Percentiles rank a stretch among this genome's conserved stretches.
phyloP scores from a whole-genome alignment of 2,888 invertebrate species.

The Panorpa germanica region DNA sequence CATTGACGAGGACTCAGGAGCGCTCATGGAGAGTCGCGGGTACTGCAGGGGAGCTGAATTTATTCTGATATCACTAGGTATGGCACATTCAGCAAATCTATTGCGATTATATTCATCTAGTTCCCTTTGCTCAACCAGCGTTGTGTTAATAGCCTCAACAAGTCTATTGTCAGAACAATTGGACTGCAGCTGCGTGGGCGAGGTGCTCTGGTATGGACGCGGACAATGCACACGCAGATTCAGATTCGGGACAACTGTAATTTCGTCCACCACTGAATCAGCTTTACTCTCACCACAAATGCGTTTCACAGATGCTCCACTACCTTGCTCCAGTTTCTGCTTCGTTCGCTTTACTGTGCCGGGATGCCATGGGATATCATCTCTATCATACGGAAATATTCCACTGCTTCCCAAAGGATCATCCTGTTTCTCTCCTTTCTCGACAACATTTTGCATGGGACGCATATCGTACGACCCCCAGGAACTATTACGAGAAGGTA shows the following conservation, averaged over 20 bases:
- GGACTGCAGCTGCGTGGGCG: slow-evolving; percentile 6
- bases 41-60: slow-evolving; percentile 18
- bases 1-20: slow-evolving; percentile 37
- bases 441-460: slow-evolving; percentile 9
- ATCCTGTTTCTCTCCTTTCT: slow-evolving; percentile 3
- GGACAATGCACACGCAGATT: slow-evolving; percentile 11
- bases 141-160: no score
- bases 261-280: no score
- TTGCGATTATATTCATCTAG: no score
- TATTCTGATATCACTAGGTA: slow-evolving; percentile 25
- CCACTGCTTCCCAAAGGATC: slow-evolving; percentile 23
- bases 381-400: slow-evolving; percentile 34
- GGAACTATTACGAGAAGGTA: slow-evolving; percentile 48
- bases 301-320: slow-evolving; percentile 23
- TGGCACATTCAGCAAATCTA: no score
- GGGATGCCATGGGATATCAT: slow-evolving; percentile 43
- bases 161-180: slow-evolving; percentile 12
- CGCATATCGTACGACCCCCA: slow-evolving; percentile 53
- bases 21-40: slow-evolving; percentile 40
- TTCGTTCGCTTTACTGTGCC: slow-evolving; percentile 53
- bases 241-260: slow-evolving; percentile 9
- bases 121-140: no score
- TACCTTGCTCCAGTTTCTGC: slow-evolving; percentile 43
- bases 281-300: slow-evolving; percentile 19
- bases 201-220: slow-evolving; percentile 8